phyloP scores from a whole-genome alignment of 2,113 vertebrate species.

The Cyanocitta stelleri region DNA sequence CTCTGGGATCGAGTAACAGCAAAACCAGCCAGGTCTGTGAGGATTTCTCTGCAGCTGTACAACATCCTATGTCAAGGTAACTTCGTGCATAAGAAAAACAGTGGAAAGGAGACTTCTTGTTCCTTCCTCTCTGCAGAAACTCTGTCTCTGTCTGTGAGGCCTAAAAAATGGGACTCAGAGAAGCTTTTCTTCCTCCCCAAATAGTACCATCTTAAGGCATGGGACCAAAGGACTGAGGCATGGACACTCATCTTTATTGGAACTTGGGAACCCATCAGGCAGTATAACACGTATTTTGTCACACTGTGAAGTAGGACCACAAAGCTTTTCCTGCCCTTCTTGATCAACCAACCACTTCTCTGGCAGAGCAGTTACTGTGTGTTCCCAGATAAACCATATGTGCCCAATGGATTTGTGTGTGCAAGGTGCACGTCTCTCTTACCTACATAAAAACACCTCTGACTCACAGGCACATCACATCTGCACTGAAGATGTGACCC shows the following conservation, averaged over 20 bases:
- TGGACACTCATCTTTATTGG: not conserved
- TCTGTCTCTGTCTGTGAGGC: not conserved
- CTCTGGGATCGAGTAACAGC: not conserved
- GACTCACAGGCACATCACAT: not conserved
- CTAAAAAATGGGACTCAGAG: not conserved
- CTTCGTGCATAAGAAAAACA: not conserved
- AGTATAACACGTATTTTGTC: not conserved
- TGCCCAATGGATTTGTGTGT: not conserved
- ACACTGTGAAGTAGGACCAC: not conserved
- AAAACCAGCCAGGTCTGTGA: not conserved
- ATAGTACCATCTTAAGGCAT: not conserved
- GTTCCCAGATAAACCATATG: not conserved
- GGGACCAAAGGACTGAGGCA: not conserved
- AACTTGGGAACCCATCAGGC: not conserved
- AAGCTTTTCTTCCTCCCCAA: not conserved
- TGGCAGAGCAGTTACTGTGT: not conserved
- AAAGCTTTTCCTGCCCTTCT: not conserved
- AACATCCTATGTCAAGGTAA: not conserved
- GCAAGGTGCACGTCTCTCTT: not conserved
- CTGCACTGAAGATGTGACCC: not conserved
- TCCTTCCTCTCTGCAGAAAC: not conserved
- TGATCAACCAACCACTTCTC: not conserved
- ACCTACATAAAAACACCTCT: not conserved
- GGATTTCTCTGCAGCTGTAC: not conserved
- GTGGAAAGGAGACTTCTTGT: not conserved